phyloP scores from a whole-genome alignment of 1,140 invertebrate genomes.

The Acromyrmex heyeri region DNA sequence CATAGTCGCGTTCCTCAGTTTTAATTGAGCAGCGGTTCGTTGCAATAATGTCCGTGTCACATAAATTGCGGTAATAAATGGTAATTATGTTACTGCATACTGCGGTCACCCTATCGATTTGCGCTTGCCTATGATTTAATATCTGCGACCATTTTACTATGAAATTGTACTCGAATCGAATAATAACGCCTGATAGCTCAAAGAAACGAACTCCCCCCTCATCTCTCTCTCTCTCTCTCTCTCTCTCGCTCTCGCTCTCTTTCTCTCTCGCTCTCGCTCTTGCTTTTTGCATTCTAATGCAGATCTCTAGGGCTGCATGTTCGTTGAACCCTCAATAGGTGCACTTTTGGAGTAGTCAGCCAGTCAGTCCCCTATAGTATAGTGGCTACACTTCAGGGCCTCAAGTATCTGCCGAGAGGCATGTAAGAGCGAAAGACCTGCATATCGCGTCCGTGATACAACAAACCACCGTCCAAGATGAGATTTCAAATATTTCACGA shows the following conservation, averaged over 20 bases:
- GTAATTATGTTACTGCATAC: slow-evolving; percentile 53
- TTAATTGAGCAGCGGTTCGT: slow-evolving; percentile 26
- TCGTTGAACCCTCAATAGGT: slow-evolving; percentile 75
- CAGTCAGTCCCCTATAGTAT: slow-evolving; percentile 63
- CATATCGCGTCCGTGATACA: slow-evolving; percentile 66
- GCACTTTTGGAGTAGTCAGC: slow-evolving; percentile 79
- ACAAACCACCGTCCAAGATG: slow-evolving; percentile 70
- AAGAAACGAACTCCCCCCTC: slow-evolving; percentile 40
- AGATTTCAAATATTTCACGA: slow-evolving; percentile 75
- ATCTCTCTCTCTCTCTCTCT: too few relatives aligned
- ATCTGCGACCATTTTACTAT: slow-evolving; percentile 58
- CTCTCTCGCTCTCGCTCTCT: slow-evolving; percentile 12
- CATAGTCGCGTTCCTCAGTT: slow-evolving; percentile 34
- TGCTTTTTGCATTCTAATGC: slow-evolving; percentile 48
- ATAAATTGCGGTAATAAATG: slow-evolving; percentile 62
- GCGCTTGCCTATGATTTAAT: slow-evolving; percentile 56
- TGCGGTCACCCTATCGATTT: slow-evolving; percentile 44
- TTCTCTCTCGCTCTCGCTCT: slow-evolving; percentile 69
- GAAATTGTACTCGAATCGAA: slow-evolving; percentile 54
- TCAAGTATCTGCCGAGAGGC: slow-evolving; percentile 80
- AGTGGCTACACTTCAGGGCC: slow-evolving; percentile 75
- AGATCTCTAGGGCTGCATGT: slow-evolving; percentile 66
- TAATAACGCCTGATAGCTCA: slow-evolving; percentile 53
- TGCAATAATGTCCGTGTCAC: slow-evolving; percentile 37
- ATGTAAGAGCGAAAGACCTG: slow-evolving; percentile 71